Evolutionary conservation across 2,888 invertebrate genomes (phyloP).

Genomic region (Hedychridium roseum): DNA sequence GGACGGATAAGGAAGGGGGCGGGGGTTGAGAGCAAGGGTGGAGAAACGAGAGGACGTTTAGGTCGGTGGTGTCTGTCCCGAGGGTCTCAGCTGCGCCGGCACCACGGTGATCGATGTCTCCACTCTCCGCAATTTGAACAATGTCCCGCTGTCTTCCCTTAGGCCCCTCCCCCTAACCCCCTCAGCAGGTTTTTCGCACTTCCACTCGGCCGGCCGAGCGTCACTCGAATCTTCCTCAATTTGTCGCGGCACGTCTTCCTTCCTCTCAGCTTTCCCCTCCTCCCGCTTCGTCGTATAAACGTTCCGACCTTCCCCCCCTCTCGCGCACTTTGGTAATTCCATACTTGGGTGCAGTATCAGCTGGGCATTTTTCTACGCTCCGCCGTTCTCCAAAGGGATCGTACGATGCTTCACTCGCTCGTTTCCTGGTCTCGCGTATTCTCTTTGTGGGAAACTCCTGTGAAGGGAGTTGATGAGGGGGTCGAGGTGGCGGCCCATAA

Average conservation of each 20-base stretch:
- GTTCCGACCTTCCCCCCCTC: slow-evolving; percentile 24
- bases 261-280: neutral
- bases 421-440: slow-evolving; percentile 13
- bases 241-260: neutral
- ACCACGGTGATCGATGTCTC: slow-evolving; percentile 56
- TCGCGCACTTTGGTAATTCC: slow-evolving; percentile 17
- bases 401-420: slow-evolving; percentile 11
- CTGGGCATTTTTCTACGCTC: slow-evolving; percentile 5
- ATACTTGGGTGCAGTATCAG: neutral
- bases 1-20: slow-evolving; percentile 12
- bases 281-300: slow-evolving; percentile 5
- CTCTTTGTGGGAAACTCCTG: neutral
- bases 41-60: slow-evolving; percentile 34
- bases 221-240: neutral
- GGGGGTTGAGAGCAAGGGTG: slow-evolving; percentile 17
- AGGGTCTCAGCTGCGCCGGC: slow-evolving; percentile 49
- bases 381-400: slow-evolving; percentile 7
- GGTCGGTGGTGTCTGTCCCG: slow-evolving; percentile 44
- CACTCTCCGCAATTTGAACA: slow-evolving; percentile 57
- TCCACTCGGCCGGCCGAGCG: slow-evolving; percentile 1
- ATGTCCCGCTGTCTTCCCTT: slow-evolving; percentile 50
- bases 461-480: neutral
- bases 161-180: slow-evolving; percentile 18
- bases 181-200: slow-evolving; percentile 7
- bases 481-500: neutral